Conservation (phyloP, 2,888 invertebrate genomes). For the Drosophila neotestacea region DNA sequence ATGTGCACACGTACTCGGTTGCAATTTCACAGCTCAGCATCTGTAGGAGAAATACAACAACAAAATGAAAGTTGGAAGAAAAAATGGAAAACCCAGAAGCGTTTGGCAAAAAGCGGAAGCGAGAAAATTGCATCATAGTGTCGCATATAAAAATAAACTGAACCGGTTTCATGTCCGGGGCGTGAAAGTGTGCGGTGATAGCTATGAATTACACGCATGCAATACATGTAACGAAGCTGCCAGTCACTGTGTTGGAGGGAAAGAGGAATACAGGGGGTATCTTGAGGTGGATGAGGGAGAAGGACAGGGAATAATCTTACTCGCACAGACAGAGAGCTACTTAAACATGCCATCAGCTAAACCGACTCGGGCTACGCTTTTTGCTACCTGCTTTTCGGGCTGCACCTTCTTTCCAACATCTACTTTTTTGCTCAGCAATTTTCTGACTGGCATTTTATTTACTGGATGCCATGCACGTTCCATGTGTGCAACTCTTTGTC, state of each 20-base stretch:
- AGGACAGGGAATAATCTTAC: conserved; percentile 13
- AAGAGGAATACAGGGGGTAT: neutral
- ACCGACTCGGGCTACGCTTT: conserved; percentile 45
- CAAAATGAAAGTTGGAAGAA: conserved; percentile 17
- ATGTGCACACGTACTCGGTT: conserved; percentile 55
- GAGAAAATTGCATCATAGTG: conserved; percentile 80
- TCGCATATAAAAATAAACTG: conserved; percentile 79
- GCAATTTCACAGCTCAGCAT: conserved; percentile 76
- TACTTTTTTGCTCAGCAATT: conserved; percentile 17
- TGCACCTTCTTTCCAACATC: conserved; percentile 5
- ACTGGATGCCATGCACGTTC: conserved; percentile 61
- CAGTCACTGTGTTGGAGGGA: conserved; percentile 2
- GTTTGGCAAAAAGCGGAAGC: conserved; percentile 64
- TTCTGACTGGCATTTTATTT: conserved; percentile 49
- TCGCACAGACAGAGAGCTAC: conserved; percentile 64
- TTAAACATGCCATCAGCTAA: conserved; percentile 74
- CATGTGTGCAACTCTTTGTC: conserved; percentile 39
- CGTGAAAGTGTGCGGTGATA: conserved; percentile 54
- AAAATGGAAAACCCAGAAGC: conserved; percentile 36
- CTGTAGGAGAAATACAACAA: conserved; percentile 20
- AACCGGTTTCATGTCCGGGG: conserved; percentile 66
- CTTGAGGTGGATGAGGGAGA: neutral
- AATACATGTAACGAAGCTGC: conserved; percentile 60
- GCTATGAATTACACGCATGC: conserved; percentile 76
- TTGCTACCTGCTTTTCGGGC: conserved; percentile 19